These are phyloP conservation scores for Notothenia coriiceps DNA, from an alignment of 2,113 vertebrate genomes.

Conservation along the genomic window DNA sequence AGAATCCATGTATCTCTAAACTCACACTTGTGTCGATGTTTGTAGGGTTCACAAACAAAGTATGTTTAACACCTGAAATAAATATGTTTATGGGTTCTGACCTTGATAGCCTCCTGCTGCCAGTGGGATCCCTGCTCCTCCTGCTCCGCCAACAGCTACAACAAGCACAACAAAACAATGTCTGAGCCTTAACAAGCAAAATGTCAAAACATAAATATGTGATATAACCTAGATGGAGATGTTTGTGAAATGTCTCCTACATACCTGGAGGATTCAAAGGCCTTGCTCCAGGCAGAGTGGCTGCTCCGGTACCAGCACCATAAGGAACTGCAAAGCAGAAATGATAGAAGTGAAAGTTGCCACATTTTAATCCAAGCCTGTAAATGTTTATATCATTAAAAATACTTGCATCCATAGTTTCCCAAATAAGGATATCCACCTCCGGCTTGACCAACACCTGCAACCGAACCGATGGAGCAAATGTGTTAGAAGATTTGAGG, in stretches of 20 bases:
- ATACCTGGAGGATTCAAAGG: slow-evolving; percentile 79
- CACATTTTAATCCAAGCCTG: neutral
- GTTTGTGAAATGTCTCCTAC: slow-evolving; percentile 2
- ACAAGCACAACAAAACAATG: slow-evolving; percentile 15
- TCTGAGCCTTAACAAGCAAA: neutral
- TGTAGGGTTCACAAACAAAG: neutral
- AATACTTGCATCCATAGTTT: slow-evolving; percentile 57
- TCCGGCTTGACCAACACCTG: slow-evolving; percentile 23
- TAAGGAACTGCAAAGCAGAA: slow-evolving; percentile 63
- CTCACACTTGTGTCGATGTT: neutral
- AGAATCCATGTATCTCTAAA: neutral
- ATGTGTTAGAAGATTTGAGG: neutral
- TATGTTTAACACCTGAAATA: neutral
- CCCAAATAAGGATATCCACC: slow-evolving; percentile 64
- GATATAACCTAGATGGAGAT: neutral
- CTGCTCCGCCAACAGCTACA: slow-evolving; percentile 59
- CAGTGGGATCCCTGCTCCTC: slow-evolving; percentile 72
- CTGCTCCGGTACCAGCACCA: slow-evolving; percentile 42
- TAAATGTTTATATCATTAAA: neutral
- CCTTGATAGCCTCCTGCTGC: slow-evolving; percentile 69
- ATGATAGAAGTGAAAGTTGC: neutral
- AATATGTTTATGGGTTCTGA: slow-evolving; percentile 12
- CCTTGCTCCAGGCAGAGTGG: slow-evolving; percentile 74
- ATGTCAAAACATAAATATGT: neutral
- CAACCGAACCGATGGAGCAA: slow-evolving; percentile 46